Percentiles rank a stretch among this genome's conserved stretches.
Evolutionary conservation across 37 sponge, comb jelly and placozoan species (phyloP).

Genomic region (Chondrosia reniformis): DNA sequence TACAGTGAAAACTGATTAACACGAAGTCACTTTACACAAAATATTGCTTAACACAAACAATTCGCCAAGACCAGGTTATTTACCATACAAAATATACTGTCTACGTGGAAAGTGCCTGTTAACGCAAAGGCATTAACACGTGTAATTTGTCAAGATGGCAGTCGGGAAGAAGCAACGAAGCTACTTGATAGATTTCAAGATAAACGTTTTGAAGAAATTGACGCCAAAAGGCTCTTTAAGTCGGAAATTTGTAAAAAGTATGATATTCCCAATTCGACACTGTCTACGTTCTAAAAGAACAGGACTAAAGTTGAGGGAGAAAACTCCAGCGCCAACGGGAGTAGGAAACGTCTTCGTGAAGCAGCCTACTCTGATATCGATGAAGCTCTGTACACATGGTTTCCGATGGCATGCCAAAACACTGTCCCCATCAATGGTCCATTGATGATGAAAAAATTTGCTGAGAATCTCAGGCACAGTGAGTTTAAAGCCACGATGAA

Average conservation of each 20-base stretch:
- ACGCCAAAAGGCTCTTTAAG: not conserved
- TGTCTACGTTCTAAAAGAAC: conserved; percentile 5
- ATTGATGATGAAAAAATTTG: not conserved
- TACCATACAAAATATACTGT: too few species aligned
- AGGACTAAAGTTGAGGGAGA: not conserved
- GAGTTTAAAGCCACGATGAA: not conserved
- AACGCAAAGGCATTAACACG: conserved; percentile 1
- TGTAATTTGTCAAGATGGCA: conserved; percentile 2
- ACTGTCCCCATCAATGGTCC: conserved; percentile 7
- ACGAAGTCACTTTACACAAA: too few species aligned
- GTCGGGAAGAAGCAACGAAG: conserved; percentile 3
- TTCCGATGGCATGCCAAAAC: not conserved
- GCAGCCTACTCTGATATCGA: not conserved
- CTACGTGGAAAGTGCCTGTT: too few species aligned
- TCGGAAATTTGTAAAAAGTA: conserved; percentile 13
- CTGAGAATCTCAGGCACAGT: not conserved
- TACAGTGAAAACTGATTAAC: too few species aligned
- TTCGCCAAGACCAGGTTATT: too few species aligned
- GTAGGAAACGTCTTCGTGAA: not conserved
- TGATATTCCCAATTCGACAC: not conserved
- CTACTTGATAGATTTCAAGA: not conserved
- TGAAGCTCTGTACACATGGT: not conserved
- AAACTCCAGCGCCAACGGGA: not conserved
- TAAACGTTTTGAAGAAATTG: not conserved
- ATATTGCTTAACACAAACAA: too few species aligned